These are phyloP conservation scores for Ctena decussata DNA, from an alignment of 2,888 invertebrate genomes.

Conservation along the genomic window DNA sequence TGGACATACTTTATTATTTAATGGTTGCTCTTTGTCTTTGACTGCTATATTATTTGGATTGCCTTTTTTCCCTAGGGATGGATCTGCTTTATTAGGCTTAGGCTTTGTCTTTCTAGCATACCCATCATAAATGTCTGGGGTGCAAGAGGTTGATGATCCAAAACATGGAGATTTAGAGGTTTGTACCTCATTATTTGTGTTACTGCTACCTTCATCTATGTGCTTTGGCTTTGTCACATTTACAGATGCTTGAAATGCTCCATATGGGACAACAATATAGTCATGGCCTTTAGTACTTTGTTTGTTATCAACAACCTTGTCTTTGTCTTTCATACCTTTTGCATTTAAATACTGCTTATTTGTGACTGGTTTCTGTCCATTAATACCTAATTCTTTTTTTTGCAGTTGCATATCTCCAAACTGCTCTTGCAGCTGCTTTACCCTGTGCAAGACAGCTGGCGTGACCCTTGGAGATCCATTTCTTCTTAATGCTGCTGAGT, in stretches of 20 bases:
- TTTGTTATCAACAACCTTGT: background rate
- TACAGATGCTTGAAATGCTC: background rate
- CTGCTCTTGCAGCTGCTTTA: background rate
- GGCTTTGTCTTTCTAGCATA: conserved; percentile 57
- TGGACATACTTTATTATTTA: too few relatives aligned
- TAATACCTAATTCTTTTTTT: too few relatives aligned
- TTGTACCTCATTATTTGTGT: background rate
- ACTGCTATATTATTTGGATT: background rate
- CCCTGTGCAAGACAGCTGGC: background rate
- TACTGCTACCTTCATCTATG: background rate
- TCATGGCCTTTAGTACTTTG: too few relatives aligned
- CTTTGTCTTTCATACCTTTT: background rate
- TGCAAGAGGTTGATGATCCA: conserved; percentile 60
- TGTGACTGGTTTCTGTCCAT: too few relatives aligned
- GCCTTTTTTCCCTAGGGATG: background rate
- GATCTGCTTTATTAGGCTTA: background rate
- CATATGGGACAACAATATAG: background rate
- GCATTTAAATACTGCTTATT: background rate
- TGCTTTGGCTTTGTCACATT: background rate
- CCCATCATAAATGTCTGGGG: conserved; percentile 62
- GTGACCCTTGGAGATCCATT: too few relatives aligned
- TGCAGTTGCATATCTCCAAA: background rate
- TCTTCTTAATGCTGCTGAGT: too few relatives aligned
- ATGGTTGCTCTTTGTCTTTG: too few relatives aligned
- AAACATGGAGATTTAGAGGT: conserved; percentile 18